Base-by-base conservation (phyloP, 2,113 vertebrate genomes). In the Marmota flaviventris region DNA sequence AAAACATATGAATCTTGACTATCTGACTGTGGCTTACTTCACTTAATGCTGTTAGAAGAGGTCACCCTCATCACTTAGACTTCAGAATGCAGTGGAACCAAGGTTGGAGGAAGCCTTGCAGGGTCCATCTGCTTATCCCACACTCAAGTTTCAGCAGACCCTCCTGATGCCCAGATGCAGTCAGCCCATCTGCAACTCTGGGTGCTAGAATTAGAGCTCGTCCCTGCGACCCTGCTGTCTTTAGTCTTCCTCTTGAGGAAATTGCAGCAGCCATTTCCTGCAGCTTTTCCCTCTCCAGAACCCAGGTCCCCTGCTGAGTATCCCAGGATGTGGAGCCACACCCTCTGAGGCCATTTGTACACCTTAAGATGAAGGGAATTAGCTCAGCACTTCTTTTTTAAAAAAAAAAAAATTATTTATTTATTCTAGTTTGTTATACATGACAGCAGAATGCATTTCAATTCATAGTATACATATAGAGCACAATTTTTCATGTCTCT, bases 131-230 rank as follows among this genome's bases (percentile, higher is more conserved):
- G 0, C 22, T 81, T 18, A 7, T 39, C 61, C 20, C 56, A 11
- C 16, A 32, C 82, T 53, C 29, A 27, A 91, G 92, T 37, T 78
- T 92, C 93, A 32, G 7, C 51, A 97, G 76, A 51, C 73, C 76
- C 67, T 34, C 83, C 70, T 67, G 42, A 27, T 20, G 24, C 20
- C 63, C 34, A 0, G 37, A 45, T 25, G 37, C n/a, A 37, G 8
- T 25, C 70, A 72, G 34, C n/a, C 69, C 69, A 13, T 65, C 39
- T 83, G 27, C 53, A 79, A 45, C n/a, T 42, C 22, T 77, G 63
- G 29, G 14, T 39, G 32, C 91, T 34, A 65, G 58, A 82, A 32
- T 91, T 75, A 91, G 69, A 94, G 58, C 12, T 56, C 2, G 0
- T n/a, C 14, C 61, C 58, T 39, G 11, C 34, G 85, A 20, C 58